Percentiles rank a stretch among this genome's conserved stretches.
Conservation (phyloP, 1,140 invertebrate species). For the Bombus vancouverensis region DNA sequence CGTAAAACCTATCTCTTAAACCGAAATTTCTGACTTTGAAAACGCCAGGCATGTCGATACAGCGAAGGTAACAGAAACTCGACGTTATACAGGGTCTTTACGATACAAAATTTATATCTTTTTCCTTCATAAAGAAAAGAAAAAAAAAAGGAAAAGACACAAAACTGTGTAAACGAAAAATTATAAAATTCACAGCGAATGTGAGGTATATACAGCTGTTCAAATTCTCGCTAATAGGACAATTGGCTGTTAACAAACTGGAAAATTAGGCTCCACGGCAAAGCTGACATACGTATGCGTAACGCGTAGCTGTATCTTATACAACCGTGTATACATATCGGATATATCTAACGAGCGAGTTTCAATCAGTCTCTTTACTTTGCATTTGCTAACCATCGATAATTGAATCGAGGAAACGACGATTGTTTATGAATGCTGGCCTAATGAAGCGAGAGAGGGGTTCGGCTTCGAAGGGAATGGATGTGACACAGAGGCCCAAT, state of each 20-base stretch:
- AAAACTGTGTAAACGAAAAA: neutral
- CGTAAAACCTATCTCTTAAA: neutral
- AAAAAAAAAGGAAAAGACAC: accelerated
- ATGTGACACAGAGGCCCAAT: slow-evolving; percentile 51
- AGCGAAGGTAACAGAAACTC: neutral
- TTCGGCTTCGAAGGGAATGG: slow-evolving; percentile 34
- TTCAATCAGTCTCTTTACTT: slow-evolving; percentile 42
- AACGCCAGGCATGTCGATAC: neutral
- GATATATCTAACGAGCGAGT: slow-evolving; percentile 21
- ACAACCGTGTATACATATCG: neutral
- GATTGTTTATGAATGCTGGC: slow-evolving; percentile 62
- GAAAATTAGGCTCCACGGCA: slow-evolving; percentile 5
- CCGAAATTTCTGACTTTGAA: neutral
- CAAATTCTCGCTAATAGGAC: neutral
- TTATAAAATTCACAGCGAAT: neutral
- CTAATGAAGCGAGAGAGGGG: slow-evolving; percentile 54
- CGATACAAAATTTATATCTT: neutral
- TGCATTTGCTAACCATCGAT: slow-evolving; percentile 46
- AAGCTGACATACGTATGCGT: neutral
- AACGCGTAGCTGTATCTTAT: neutral
- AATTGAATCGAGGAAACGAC: slow-evolving; percentile 19
- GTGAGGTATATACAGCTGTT: neutral
- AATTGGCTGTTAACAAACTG: slow-evolving; percentile 1
- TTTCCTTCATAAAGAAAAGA: neutral
- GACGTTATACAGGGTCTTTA: neutral